Evolutionary conservation across 1,140 invertebrate genomes (phyloP), one percentile per base, ranked within the genome.

Genomic region (Atta colombica): DNA sequence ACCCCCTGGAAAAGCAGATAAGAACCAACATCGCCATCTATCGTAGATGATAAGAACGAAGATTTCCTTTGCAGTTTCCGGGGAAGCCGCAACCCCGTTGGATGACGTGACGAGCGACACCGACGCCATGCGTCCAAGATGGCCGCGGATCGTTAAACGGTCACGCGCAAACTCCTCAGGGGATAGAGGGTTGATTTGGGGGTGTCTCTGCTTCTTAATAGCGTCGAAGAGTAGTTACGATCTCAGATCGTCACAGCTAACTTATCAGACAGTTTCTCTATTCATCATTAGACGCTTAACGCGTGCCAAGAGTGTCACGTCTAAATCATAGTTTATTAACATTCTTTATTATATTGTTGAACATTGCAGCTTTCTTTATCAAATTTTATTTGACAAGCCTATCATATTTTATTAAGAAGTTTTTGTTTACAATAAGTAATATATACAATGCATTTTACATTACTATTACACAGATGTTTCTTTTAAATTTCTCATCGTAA

Each of bases 121-220:
- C 87, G 91, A 92, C 93, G 92, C 92, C 91, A 88, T 93, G 91
- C 91, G 91, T 91, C 91, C 93, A 94, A 94, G 92, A 94, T 95
- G 94, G 94, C 94, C 87, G 93, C 88, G 89, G 81, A 91, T 91
- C 90, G 89, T 90, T 92, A 91, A 89, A 89, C 85, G 85, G 84
- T 90, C 88, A 89, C 91, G 93, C 93, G 93, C 92, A 93, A 90
- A 68, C 90, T 90, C 90, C 75, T 49, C 61, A 28, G 87, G 89
- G 85, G 86, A 81, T 86, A 81, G 84, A 80, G 86, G 89, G 90
- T 90, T 88, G 88, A 77, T 90, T 89, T 88, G 77, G 85, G 84
- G 85, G 77, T 77, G 74, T 86, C 55, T 66, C 72, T 58, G 75
- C 84, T 90, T 61, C 78, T 88, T 91, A 90, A 90, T 90, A 88